These are phyloP conservation scores for Prostheceraeus crozeri DNA, from an alignment of 2,888 invertebrate species.

Conservation along the genomic window DNA sequence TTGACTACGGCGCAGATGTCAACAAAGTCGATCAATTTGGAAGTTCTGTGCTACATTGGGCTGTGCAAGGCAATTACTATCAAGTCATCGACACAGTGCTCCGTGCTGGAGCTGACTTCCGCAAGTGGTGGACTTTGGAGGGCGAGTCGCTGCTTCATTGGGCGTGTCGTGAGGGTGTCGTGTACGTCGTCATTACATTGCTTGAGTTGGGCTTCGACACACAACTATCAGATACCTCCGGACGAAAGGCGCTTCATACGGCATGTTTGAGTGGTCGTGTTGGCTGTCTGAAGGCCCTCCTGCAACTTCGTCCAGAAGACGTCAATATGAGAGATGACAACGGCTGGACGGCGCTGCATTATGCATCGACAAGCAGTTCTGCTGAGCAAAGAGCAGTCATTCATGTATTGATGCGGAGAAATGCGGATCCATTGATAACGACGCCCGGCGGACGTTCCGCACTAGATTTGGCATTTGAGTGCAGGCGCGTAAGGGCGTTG, in stretches of 20 bases:
- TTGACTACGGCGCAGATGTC: conserved; percentile 29
- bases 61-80: conserved; percentile 4
- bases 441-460: conserved; percentile 26
- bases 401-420: not conserved
- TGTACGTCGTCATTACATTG: not conserved
- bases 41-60: conserved; percentile 32
- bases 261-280: conserved; percentile 28
- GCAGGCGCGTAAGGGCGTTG: conserved; percentile 24
- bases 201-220: too few relatives aligned
- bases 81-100: conserved; percentile 28
- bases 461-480: conserved; percentile 32
- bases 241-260: conserved; percentile 21
- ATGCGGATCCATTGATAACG: conserved; percentile 28
- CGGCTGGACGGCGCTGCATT: conserved; percentile 31
- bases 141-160: conserved; percentile 27
- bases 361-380: conserved; percentile 15
- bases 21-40: conserved; percentile 32
- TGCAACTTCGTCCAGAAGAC: not conserved
- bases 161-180: conserved; percentile 28
- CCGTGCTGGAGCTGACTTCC: conserved; percentile 25
- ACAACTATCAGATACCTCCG: conserved; percentile 19
- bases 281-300: not conserved
- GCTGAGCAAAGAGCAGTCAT: conserved; percentile 6
- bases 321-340: conserved; percentile 32
- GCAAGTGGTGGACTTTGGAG: conserved; percentile 26